These are phyloP conservation scores for Agrypnus murinus DNA, from an alignment of 2,888 invertebrate species.

Conservation along the genomic window DNA sequence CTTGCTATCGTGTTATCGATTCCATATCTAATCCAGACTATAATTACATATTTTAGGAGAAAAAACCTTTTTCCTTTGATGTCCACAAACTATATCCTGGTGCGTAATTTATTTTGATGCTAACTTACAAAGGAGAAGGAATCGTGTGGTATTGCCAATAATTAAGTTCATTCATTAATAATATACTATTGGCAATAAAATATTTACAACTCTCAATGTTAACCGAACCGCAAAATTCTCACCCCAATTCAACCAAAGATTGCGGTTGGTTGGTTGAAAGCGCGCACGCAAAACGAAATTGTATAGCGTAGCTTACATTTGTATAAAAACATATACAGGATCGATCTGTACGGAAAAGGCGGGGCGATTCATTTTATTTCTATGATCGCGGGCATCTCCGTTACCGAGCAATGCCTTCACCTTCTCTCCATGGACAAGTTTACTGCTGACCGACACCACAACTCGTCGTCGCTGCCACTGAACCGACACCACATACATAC, in stretches of 20 bases:
- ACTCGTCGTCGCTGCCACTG: slow-evolving; percentile 27
- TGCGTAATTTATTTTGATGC: no score
- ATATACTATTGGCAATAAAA: background rate
- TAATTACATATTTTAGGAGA: no score
- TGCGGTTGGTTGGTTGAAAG: slow-evolving; percentile 24
- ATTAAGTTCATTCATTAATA: no score
- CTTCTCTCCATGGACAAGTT: slow-evolving; percentile 26
- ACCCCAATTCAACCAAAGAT: slow-evolving; percentile 19
- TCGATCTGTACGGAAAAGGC: slow-evolving; percentile 47
- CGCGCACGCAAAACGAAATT: slow-evolving; percentile 12
- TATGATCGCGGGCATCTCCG: slow-evolving; percentile 25
- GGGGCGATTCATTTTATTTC: slow-evolving; percentile 41
- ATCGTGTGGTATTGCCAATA: no score
- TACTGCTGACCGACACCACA: slow-evolving; percentile 24
- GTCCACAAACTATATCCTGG: no score
- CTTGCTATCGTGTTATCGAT: no score
- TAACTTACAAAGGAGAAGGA: no score
- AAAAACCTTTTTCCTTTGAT: no score
- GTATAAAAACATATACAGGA: slow-evolving; percentile 34
- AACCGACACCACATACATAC: slow-evolving; percentile 17
- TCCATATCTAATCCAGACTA: no score
- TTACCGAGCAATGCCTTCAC: slow-evolving; percentile 26
- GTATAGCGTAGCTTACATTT: slow-evolving; percentile 38
- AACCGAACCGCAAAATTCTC: slow-evolving; percentile 24
- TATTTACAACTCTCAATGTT: slow-evolving; percentile 17